phyloP scores from a whole-genome alignment of 2,797 vertebrate genomes.

The Catostomus latipinnis region DNA sequence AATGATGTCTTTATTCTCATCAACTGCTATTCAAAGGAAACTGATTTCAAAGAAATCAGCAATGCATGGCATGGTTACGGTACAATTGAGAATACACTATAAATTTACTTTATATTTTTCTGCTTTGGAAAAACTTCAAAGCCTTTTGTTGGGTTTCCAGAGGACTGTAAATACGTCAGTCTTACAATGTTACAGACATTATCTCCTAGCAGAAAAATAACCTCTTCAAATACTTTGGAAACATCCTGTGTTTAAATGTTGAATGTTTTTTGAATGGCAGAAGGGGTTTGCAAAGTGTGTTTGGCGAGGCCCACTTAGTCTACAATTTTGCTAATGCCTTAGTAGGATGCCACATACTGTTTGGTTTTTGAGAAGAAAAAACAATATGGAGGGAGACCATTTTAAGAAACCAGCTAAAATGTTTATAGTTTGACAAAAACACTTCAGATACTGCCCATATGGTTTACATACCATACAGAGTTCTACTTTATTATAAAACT shows the following conservation, averaged over 20 bases:
- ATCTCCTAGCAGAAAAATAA: constrained; percentile 46
- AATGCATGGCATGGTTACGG: constrained; percentile 14
- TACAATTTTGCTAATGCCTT: neutral
- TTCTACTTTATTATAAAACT: too few species aligned
- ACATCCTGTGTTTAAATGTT: constrained; percentile 23
- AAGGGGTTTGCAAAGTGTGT: neutral
- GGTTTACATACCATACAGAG: too few species aligned
- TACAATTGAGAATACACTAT: neutral
- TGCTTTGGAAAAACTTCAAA: constrained; percentile 40
- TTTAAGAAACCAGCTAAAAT: neutral
- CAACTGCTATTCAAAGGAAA: constrained; percentile 15
- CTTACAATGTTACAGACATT: constrained; percentile 30
- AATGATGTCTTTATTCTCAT: neutral
- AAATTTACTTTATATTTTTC: constrained; percentile 41
- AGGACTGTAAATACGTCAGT: constrained; percentile 30
- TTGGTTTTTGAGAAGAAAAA: neutral
- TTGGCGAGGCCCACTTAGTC: neutral
- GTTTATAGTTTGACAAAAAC: neutral
- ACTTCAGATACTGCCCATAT: neutral
- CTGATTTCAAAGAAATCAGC: constrained; percentile 6
- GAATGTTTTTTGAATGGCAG: neutral
- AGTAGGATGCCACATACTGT: constrained; percentile 2
- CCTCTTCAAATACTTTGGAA: constrained; percentile 33
- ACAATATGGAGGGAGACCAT: neutral
- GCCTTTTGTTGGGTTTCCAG: constrained; percentile 24